Percentiles rank a stretch among this genome's conserved stretches.
These are phyloP conservation scores for Dicranocentrus wangi DNA, from an alignment of 2,888 invertebrate genomes.

Conservation along the genomic window DNA sequence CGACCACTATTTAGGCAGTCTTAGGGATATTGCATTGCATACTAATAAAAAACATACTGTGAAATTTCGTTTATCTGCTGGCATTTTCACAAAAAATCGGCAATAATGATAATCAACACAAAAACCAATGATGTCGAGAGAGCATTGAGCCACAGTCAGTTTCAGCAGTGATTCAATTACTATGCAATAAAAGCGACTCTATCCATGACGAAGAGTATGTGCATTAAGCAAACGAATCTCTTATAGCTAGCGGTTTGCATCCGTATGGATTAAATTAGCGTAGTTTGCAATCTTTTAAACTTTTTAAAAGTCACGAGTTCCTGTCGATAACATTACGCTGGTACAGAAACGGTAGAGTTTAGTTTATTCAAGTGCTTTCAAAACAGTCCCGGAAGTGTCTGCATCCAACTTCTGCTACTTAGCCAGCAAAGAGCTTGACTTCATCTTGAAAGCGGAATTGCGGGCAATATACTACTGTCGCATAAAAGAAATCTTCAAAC, in stretches of 20 bases:
- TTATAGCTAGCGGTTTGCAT: too few relatives aligned
- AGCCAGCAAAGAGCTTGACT: neutral
- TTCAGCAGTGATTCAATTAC: neutral
- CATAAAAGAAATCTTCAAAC: neutral
- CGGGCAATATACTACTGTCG: slow-evolving; percentile 17
- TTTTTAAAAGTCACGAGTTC: neutral
- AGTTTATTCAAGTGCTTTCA: neutral
- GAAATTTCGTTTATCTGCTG: neutral
- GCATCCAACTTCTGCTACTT: neutral
- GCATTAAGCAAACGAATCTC: too few relatives aligned
- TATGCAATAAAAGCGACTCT: neutral
- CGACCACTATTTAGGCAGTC: too few relatives aligned
- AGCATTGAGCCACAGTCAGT: neutral
- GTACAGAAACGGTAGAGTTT: neutral
- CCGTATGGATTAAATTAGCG: too few relatives aligned
- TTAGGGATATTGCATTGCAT: too few relatives aligned
- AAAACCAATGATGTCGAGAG: neutral
- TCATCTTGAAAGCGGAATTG: slow-evolving; percentile 14
- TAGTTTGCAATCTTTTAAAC: neutral
- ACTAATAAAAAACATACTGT: neutral
- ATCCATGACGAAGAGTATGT: neutral
- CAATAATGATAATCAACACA: neutral
- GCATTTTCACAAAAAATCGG: slow-evolving; percentile 1
- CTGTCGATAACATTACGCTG: slow-evolving; percentile 4
- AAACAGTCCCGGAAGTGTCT: slow-evolving; percentile 24